Percentiles rank a stretch among this genome's conserved stretches.
These are phyloP conservation scores for Panonychus citri DNA, from an alignment of 1,140 invertebrate species.

Conservation along the genomic window DNA sequence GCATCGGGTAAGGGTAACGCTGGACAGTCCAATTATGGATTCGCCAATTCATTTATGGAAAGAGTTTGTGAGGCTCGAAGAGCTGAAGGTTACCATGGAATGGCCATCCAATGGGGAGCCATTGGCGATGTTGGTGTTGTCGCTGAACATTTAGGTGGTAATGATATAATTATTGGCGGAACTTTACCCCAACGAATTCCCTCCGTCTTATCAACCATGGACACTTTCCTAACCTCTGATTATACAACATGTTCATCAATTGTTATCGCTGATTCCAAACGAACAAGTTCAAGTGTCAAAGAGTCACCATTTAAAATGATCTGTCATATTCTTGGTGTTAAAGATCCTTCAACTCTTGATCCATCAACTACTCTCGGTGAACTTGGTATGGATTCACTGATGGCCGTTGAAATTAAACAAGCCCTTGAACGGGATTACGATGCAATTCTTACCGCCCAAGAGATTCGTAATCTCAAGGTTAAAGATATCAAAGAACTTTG, in stretches of 20 bases:
- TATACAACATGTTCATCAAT: constrained; percentile 7
- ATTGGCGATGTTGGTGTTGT: constrained; percentile 88
- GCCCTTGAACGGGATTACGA: constrained; percentile 12
- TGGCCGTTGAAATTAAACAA: constrained; percentile 81
- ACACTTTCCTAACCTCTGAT: constrained; percentile 46
- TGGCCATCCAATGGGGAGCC: constrained; percentile 92
- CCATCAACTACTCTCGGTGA: constrained; percentile 51
- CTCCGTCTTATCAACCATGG: constrained; percentile 62
- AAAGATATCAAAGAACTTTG: constrained; percentile 7
- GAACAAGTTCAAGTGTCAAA: constrained; percentile 12
- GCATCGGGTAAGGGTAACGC: constrained; percentile 77
- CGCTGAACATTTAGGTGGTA: constrained; percentile 64
- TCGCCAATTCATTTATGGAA: constrained; percentile 86
- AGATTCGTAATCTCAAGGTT: constrained; percentile 10
- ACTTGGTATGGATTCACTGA: constrained; percentile 83
- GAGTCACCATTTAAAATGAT: constrained; percentile 20
- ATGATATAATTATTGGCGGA: constrained; percentile 68
- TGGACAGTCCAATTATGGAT: constrained; percentile 80
- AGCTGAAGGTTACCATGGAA: constrained; percentile 35
- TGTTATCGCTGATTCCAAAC: constrained; percentile 34
- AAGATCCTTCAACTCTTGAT: constrained; percentile 60
- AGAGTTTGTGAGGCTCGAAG: constrained; percentile 34
- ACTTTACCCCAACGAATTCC: constrained; percentile 72
- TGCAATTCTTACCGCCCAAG: constrained; percentile 7
- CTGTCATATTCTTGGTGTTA: constrained; percentile 26